These are phyloP conservation scores for Microctonus hyperodae DNA, from an alignment of 2,888 invertebrate genomes.

Conservation along the genomic window DNA sequence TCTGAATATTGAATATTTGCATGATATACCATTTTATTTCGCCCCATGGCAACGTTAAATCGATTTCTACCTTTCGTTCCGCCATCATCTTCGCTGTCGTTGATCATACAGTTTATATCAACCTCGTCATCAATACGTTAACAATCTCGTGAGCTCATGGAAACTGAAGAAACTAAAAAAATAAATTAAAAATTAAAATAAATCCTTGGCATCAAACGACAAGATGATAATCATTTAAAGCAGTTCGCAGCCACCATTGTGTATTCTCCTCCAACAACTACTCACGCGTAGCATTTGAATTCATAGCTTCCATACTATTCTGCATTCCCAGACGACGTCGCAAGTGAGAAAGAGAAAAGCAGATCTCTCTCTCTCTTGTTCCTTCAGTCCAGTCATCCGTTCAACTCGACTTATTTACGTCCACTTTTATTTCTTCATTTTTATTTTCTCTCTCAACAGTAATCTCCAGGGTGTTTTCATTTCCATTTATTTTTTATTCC, in stretches of 20 bases:
- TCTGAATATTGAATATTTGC: not conserved
- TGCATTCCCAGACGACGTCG: slow-evolving; percentile 45
- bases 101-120: slow-evolving; percentile 9
- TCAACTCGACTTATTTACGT: slow-evolving; percentile 44
- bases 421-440: slow-evolving; percentile 24
- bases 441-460: slow-evolving; percentile 2
- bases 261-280: not conserved
- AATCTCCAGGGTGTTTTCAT: slow-evolving; percentile 1
- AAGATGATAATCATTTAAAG: slow-evolving; percentile 19
- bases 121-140: too few species aligned
- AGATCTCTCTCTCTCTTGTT: slow-evolving; percentile 41
- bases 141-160: too few species aligned
- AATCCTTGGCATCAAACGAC: not conserved
- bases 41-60: slow-evolving; percentile 20
- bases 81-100: not conserved
- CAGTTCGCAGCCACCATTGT: slow-evolving; percentile 1
- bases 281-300: slow-evolving; percentile 46
- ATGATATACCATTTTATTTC: slow-evolving; percentile 2
- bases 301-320: slow-evolving; percentile 49
- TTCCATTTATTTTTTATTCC: not conserved
- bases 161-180: too few species aligned
- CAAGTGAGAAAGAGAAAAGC: not conserved
- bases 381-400: slow-evolving; percentile 44
- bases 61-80: not conserved
- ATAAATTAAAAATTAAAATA: too few species aligned